Base-by-base conservation (phyloP, 2,113 vertebrate genomes). In the Pheucticus melanocephalus region DNA sequence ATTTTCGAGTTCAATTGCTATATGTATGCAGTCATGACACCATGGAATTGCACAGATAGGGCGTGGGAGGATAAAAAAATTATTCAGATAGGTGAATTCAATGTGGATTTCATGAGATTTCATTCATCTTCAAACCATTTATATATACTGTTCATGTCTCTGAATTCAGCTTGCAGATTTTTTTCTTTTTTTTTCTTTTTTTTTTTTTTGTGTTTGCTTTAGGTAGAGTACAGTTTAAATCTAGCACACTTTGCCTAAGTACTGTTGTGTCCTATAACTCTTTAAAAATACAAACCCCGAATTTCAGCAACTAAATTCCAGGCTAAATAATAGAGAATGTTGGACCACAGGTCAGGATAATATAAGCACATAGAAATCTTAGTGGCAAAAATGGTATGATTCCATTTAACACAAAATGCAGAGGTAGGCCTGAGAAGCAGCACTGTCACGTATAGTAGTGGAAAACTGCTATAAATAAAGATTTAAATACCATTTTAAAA, bases 31-130 rank as follows among this genome's bases (percentile, higher is more conserved):
- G 97, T 96, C 96, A 97, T 98, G 97, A 97, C 95, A 86, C 96
- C 96, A 77, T 97, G 97, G 98, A 96, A 95, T 97, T 95, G 94
- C 97, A 92, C 95, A 98, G 97, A 96, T 44, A 97, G 97, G 97
- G 95, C 66, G 81, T 96, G 97, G 96, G 97, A 97, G 96, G 96
- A 61, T 78, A 97, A 95, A 96, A 95, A 98, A 96, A 88, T 25
- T n/a, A 66, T 44, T 91, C 82, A 97, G 96, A 96, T 11, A 95
- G 96, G 94, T 96, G 96, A 97, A 96, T 95, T 97, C 97, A 97
- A 98, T 98, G 98, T 99, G 99, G 98, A 98, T 99, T 99, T 99
- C 99, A 98, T 97, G 97, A 98, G 97, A 97, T 98, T 97, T 98
- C 98, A 98, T 98, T 98, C 98, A 99, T 98, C 97, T 97, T 97